phyloP scores from a whole-genome alignment of 2,888 invertebrate genomes.

The Pherbina coryleti region DNA sequence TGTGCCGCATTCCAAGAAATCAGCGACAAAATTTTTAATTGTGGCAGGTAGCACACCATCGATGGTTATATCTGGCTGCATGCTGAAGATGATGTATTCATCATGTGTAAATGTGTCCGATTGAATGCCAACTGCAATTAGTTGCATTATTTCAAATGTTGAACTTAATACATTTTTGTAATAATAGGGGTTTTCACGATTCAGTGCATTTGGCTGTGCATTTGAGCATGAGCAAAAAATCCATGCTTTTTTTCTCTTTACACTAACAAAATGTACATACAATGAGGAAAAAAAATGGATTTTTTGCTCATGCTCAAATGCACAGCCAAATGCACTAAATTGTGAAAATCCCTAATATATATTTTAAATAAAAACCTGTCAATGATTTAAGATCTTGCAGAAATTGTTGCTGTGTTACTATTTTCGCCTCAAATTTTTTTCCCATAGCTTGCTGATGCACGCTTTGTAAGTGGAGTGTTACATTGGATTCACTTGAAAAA shows the following conservation, averaged over 20 bases:
- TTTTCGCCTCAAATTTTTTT: conserved; percentile 48
- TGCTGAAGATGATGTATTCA: conserved; percentile 69
- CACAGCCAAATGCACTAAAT: no score
- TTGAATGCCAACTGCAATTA: conserved; percentile 72
- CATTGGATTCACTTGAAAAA: conserved; percentile 53
- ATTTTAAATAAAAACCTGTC: conserved; percentile 50
- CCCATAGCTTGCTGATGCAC: conserved; percentile 48
- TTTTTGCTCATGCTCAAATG: no score
- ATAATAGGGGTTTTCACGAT: no score
- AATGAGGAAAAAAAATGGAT: no score
- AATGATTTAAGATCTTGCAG: conserved; percentile 61
- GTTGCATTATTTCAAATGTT: not conserved
- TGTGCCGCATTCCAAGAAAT: conserved; percentile 65
- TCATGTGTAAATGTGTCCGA: conserved; percentile 72
- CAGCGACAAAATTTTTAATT: conserved; percentile 66
- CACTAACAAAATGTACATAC: no score
- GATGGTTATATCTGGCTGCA: conserved; percentile 70
- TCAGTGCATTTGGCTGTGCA: no score
- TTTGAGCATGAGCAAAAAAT: no score
- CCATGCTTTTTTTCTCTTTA: no score
- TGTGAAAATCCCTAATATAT: no score
- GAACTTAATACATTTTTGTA: not conserved
- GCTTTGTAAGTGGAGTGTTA: conserved; percentile 52
- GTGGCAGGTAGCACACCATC: conserved; percentile 71
- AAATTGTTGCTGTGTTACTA: conserved; percentile 52